A percentile compares a stretch with the other conserved stretches of the same genome.
phyloP scores from a whole-genome alignment of 2,113 vertebrate genomes.

The Polypterus senegalus region DNA sequence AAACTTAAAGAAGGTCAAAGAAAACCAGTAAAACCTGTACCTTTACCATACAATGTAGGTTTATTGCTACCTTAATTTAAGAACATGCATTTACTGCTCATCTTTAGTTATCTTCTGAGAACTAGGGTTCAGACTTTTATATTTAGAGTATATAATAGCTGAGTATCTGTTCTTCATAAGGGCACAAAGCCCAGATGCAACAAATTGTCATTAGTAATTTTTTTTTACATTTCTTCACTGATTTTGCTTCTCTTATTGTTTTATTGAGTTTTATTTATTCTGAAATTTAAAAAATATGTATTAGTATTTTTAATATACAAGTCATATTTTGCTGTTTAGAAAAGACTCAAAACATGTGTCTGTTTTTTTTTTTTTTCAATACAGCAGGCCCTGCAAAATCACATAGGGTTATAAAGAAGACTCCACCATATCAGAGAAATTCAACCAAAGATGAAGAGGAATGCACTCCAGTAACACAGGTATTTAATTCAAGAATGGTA shows the following conservation, averaged over 20 bases:
- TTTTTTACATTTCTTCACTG: background rate
- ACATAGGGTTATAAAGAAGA: conserved; percentile 52
- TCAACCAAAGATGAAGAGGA: conserved; percentile 29
- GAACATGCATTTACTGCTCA: no score
- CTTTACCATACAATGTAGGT: no score
- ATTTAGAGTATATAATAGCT: no score
- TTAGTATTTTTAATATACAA: background rate
- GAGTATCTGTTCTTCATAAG: no score
- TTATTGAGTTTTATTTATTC: background rate
- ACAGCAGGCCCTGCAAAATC: conserved; percentile 52
- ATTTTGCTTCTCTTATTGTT: background rate
- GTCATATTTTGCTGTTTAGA: background rate
- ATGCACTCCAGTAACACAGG: conserved; percentile 20
- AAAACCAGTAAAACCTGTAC: no score
- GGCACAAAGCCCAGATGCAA: background rate
- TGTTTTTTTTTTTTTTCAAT: no score
- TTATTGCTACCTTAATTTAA: no score
- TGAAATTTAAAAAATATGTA: background rate
- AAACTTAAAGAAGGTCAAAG: no score
- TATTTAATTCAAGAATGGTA: conserved; percentile 1
- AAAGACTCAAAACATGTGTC: no score
- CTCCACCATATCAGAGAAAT: conserved; percentile 23
- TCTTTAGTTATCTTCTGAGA: no score
- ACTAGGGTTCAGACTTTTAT: no score
- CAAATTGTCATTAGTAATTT: background rate